These are phyloP conservation scores for Scolopax bukidnonensis DNA, from an alignment of 2,797 vertebrate species.

Conservation along the genomic window DNA sequence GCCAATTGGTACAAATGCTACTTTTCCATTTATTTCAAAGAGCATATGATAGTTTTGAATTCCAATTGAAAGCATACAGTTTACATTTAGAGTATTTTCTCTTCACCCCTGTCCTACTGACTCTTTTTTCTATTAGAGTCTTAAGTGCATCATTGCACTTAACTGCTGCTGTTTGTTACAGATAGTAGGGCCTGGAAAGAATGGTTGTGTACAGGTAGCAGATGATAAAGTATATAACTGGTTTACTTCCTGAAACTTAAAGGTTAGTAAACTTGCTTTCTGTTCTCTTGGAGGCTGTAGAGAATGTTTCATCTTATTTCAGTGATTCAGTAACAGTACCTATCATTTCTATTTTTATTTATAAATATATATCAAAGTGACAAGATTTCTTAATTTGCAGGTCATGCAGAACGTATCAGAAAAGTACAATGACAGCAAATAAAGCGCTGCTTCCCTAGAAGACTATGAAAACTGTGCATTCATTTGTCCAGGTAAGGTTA, in stretches of 20 bases:
- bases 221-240: slow-evolving; percentile 2
- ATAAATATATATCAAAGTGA: background rate
- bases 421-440: background rate
- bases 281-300: background rate
- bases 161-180: slow-evolving; percentile 4
- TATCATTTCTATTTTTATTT: background rate
- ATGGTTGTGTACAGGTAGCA: background rate
- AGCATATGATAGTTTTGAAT: background rate
- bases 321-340: background rate
- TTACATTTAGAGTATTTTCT: background rate
- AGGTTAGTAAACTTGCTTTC: background rate
- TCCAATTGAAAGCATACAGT: background rate
- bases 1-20: background rate
- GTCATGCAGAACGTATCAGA: background rate
- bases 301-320: background rate
- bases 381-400: background rate
- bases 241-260: background rate
- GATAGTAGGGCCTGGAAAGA: background rate
- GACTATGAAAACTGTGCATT: background rate
- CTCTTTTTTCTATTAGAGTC: background rate
- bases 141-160: slow-evolving; percentile 13
- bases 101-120: background rate
- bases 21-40: background rate
- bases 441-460: background rate
- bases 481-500: background rate